phyloP scores from a whole-genome alignment of 2,888 invertebrate genomes.

The Lissocephala sabroskyi region DNA sequence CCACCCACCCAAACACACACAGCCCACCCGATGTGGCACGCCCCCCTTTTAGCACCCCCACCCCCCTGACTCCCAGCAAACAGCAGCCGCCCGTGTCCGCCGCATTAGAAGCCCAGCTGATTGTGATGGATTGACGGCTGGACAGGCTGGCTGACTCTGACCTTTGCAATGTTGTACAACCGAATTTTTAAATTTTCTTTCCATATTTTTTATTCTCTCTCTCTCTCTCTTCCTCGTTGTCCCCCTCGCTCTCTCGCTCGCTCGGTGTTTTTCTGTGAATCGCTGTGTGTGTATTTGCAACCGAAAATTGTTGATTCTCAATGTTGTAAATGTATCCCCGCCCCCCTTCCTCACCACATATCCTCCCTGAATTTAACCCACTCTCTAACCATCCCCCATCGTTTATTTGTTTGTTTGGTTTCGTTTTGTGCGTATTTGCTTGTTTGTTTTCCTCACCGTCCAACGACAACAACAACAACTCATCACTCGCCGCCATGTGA shows the following conservation, averaged over 20 bases:
- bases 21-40: not conserved
- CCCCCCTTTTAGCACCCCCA: not conserved
- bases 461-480: too few relatives aligned
- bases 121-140: not conserved
- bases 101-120: not conserved
- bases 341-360: too few relatives aligned
- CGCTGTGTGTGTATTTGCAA: not conserved
- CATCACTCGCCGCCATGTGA: too few relatives aligned
- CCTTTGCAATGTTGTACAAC: constrained; percentile 3
- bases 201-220: not conserved
- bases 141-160: too few relatives aligned
- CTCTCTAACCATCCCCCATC: too few relatives aligned
- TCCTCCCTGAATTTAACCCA: too few relatives aligned
- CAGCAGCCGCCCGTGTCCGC: not conserved
- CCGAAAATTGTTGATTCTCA: not conserved
- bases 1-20: not conserved
- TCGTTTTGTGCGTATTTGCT: not conserved
- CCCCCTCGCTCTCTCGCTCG: not conserved
- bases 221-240: constrained; percentile 2
- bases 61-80: too few relatives aligned
- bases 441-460: too few relatives aligned
- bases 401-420: too few relatives aligned
- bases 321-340: not conserved
- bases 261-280: not conserved
- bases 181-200: constrained; percentile 4